Percentiles rank a stretch among this genome's conserved stretches.
Evolutionary conservation across 2,888 invertebrate genomes (phyloP).

Genomic region (Oegoconia quadripuncta): DNA sequence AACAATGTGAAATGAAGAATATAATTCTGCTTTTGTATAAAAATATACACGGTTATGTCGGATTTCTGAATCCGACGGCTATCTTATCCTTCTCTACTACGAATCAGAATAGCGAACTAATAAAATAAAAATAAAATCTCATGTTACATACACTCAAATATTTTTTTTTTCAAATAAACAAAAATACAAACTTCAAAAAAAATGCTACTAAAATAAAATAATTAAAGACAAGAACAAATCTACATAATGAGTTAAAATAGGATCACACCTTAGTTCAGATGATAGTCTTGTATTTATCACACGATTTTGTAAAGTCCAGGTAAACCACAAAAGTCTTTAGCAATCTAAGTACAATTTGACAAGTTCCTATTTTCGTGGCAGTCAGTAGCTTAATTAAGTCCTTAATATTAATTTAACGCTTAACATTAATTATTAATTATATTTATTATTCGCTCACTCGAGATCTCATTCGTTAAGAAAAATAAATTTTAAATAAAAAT

Average conservation of each 20-base stretch:
- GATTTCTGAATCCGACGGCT: neutral
- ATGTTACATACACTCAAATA: neutral
- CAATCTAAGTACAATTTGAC: constrained; percentile 36
- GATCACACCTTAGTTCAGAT: constrained; percentile 54
- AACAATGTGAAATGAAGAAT: too few relatives aligned
- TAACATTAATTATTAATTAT: constrained; percentile 44
- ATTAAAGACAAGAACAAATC: constrained; percentile 22
- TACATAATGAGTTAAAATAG: constrained; percentile 15
- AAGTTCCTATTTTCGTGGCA: constrained; percentile 42
- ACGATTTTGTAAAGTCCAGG: constrained; percentile 33
- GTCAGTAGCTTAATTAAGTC: constrained; percentile 43
- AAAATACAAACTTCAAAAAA: constrained; percentile 9
- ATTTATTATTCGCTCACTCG: constrained; percentile 53
- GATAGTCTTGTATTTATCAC: constrained; percentile 26
- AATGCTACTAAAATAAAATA: constrained; percentile 10
- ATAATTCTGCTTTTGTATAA: too few relatives aligned
- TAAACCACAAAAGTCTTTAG: constrained; percentile 43
- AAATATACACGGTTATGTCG: too few relatives aligned
- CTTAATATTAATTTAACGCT: constrained; percentile 64
- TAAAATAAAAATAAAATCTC: constrained; percentile 2
- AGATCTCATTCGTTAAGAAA: constrained; percentile 52
- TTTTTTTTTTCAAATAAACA: neutral
- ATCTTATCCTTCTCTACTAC: neutral
- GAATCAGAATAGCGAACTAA: neutral
- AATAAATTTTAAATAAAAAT: constrained; percentile 67